These are phyloP conservation scores for Auanema freiburgensis DNA, from an alignment of 2,888 invertebrate species.

Conservation along the genomic window DNA sequence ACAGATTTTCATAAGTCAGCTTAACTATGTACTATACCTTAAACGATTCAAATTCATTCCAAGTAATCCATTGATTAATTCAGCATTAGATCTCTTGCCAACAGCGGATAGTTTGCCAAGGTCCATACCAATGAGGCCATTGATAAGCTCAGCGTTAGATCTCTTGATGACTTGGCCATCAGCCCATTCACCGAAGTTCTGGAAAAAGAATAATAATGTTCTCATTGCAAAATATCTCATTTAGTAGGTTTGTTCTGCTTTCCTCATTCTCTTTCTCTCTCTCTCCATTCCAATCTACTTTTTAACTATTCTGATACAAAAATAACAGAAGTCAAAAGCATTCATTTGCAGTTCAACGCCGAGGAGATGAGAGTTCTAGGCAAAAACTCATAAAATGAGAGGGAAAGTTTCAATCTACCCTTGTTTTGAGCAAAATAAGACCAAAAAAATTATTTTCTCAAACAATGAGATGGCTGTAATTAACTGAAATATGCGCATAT, in stretches of 20 bases:
- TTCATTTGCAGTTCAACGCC: not conserved
- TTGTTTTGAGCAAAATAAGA: too few species aligned
- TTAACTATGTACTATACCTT: conserved; percentile 26
- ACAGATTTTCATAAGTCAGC: not conserved
- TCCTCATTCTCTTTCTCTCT: conserved; percentile 2
- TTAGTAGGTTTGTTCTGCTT: not conserved
- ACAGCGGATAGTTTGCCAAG: conserved; percentile 55
- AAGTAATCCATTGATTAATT: conserved; percentile 62
- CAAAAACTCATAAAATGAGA: too few species aligned
- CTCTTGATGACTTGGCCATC: conserved; percentile 43
- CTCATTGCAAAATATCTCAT: not conserved
- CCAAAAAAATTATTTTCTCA: too few species aligned
- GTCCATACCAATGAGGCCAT: conserved; percentile 63
- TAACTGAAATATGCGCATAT: too few species aligned
- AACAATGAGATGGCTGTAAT: too few species aligned
- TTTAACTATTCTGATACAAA: not conserved
- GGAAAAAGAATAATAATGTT: not conserved
- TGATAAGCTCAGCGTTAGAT: conserved; percentile 60
- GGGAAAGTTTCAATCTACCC: too few species aligned
- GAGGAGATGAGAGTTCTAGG: too few species aligned
- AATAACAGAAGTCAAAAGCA: conserved; percentile 1
- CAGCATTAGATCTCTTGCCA: conserved; percentile 62
- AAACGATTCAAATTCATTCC: conserved; percentile 61
- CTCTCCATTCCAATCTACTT: too few species aligned
- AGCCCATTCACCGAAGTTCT: not conserved